A percentile compares a stretch with the other conserved stretches of the same genome.
phyloP scores from a whole-genome alignment of 2,113 vertebrate genomes.

The Hydrolagus affinis region DNA sequence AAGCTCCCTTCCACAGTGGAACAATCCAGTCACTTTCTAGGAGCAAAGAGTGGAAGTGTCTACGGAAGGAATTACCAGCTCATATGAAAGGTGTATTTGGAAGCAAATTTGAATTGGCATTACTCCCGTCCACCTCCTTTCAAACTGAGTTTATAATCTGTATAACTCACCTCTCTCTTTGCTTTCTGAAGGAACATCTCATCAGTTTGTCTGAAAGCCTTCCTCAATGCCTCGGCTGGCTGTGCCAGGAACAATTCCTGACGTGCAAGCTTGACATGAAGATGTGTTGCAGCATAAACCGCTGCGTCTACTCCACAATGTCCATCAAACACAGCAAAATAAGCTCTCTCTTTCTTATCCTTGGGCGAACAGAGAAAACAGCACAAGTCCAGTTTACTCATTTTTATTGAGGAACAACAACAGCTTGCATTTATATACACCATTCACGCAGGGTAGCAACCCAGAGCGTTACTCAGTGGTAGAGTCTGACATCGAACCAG shows the following conservation, averaged over 20 bases:
- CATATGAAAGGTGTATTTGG: too few species aligned
- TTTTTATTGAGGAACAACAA: not conserved
- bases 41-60: too few species aligned
- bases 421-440: not conserved
- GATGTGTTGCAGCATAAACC: slow-evolving; percentile 67
- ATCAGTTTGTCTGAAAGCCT: slow-evolving; percentile 69
- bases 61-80: too few species aligned
- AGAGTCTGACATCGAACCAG: not conserved
- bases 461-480: not conserved
- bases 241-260: slow-evolving; percentile 58
- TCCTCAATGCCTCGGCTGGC: slow-evolving; percentile 61
- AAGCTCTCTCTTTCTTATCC: slow-evolving; percentile 67
- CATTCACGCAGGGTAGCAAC: not conserved
- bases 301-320: slow-evolving; percentile 87
- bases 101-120: too few species aligned
- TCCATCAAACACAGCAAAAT: slow-evolving; percentile 86
- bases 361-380: slow-evolving; percentile 38
- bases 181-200: slow-evolving; percentile 80
- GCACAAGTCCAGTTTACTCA: not conserved
- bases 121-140: not conserved
- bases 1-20: too few species aligned
- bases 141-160: not conserved
- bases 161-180: slow-evolving; percentile 68
- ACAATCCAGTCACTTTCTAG: too few species aligned
- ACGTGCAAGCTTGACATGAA: slow-evolving; percentile 66